Base-by-base conservation (phyloP, 2,797 vertebrate genomes). In the Erethizon dorsatum region DNA sequence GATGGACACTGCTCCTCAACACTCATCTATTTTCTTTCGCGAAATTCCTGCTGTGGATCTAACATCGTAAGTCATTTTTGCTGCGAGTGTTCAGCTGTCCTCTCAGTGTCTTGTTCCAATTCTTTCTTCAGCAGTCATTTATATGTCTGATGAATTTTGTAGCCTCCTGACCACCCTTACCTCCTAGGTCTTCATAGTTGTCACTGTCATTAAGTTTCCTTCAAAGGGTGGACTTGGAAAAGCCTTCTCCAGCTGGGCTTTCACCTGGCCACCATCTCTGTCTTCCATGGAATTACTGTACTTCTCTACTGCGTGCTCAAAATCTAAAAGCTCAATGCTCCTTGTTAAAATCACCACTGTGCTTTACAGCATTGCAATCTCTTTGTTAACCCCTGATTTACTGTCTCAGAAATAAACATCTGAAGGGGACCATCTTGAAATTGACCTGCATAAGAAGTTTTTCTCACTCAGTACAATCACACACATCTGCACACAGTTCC, bases 51-150 rank as follows among this genome's bases (percentile, higher is more conserved):
- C 45, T 97, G 83, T 26, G 50, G 47, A 9, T 20, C 37, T 37
- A 96, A 94, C 0, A 13, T 89, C 24, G 87, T 97, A 15, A 88
- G 93, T 67, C 83, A 96, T 56, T 97, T 93, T 85, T 73, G 85
- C 20, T 97, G 94, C 83, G 95, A 97, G 33, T 97, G 94, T n/a
- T 90, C 96, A 24, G 96, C 93, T 0, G 52, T 97, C 4, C 14
- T 97, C 4, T 96, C 95, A 59, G 37, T 86, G 18, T 90, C 90
- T 1, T 97, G 91, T 15, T 96, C 95, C 73, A 91, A 93, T 24
- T 33, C 45, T 20, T 77, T 28, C 22, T 33, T 83, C 47, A 96
- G 94, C 9, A 22, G 20, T 95, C 57, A 96, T 97, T 54, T 93
- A 87, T 26, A 91, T 71, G 1, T 18, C 96, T 13, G 95, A 67